Conservation (phyloP, 2,888 invertebrate species). For the Leuctra nigra region DNA sequence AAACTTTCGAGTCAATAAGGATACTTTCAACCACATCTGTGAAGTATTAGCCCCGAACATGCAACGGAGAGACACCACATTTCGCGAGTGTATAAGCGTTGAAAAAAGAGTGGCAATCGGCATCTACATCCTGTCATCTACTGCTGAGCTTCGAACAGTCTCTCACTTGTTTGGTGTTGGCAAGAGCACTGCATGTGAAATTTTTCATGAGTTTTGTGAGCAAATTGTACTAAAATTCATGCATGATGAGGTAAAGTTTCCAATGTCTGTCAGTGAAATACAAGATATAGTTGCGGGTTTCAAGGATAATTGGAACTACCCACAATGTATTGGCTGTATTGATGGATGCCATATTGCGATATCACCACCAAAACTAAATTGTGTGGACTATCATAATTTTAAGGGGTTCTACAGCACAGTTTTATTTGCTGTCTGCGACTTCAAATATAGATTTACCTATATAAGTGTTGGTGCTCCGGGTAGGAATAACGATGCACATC, state of each 20-base stretch:
- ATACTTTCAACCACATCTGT: background rate
- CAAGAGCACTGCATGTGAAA: slow-evolving; percentile 12
- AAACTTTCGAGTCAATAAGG: background rate
- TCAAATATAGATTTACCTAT: background rate
- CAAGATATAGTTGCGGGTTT: slow-evolving; percentile 2
- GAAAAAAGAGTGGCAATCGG: slow-evolving; percentile 18
- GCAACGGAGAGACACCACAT: background rate
- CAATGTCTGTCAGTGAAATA: slow-evolving; percentile 9
- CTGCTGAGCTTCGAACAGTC: slow-evolving; percentile 17
- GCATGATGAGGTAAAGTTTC: slow-evolving; percentile 9
- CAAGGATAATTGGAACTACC: slow-evolving; percentile 18
- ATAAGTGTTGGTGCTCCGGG: background rate
- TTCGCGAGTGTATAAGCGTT: slow-evolving; percentile 18
- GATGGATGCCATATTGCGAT: slow-evolving; percentile 20
- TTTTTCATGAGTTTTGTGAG: slow-evolving; percentile 20
- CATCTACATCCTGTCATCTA: slow-evolving; percentile 13
- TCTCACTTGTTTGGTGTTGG: slow-evolving; percentile 19
- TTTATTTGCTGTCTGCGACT: background rate
- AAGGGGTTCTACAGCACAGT: background rate
- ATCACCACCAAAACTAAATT: background rate
- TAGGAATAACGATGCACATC: background rate
- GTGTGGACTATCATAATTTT: background rate
- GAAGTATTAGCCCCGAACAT: background rate
- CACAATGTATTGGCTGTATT: slow-evolving; percentile 18
- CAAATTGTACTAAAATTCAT: slow-evolving; percentile 1